Evolutionary conservation across 2,888 invertebrate species (phyloP), one percentile per base, ranked within the genome.

Genomic region (Anagyrus pseudococci): DNA sequence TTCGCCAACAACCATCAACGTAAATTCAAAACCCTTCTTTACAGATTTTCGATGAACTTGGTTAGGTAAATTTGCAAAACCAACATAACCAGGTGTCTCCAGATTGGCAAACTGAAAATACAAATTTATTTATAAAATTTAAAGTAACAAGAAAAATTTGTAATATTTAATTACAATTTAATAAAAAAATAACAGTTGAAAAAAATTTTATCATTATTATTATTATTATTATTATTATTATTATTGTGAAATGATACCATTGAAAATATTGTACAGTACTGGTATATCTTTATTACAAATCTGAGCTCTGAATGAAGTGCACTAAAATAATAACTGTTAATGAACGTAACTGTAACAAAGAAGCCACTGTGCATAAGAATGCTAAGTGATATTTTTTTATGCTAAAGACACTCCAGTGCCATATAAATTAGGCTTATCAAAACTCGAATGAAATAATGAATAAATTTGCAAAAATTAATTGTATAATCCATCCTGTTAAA

Each of bases 11-110:
- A 98, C 96, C 97, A 98, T 97, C 13, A 98, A 83, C 0, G 97
- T 97, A 80, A 98, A 98, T 83, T 97, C 97, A 79, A 98, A 98
- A 22, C 97, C 97, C 79, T 96, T 97, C 82, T 98, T 98, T 57
- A 97, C 97, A 0, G 96, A 96, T 82, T 98, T 98, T 68, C 97
- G 86, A 81, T 98, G 96, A 25, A 98, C 96, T 83, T 97, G 97
- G 82, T 97, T 96, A 1, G 97, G 97, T 41, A 98, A 83, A 84
- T 97, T 97, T 54, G 96, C 97, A 82, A 95, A 95, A 2, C 95
- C 95, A 40, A 95, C 86, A 83, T 96, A 97, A 22, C 93, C 93
- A 29, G 93, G 92, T 0, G 93, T 92, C 81, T 93, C 93, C 71
- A 93, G 82, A 75, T 89, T 90, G 55, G 92, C 89, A 83, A 93